A percentile compares a stretch with the other conserved stretches of the same genome.
Conservation (phyloP, 2,797 vertebrate genomes). For the Podarcis siculus region DNA sequence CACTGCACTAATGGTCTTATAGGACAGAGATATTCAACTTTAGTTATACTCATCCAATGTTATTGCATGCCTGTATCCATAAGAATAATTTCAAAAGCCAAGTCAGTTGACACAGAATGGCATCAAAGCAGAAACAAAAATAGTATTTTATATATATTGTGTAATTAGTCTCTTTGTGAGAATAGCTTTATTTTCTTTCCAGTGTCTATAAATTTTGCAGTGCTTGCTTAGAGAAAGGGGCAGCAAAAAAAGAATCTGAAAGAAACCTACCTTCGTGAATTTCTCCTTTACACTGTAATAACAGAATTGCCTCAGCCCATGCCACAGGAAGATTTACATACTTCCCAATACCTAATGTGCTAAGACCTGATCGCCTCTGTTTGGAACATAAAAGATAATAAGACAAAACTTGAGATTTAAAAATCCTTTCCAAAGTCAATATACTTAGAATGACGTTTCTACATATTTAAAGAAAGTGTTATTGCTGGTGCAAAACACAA, state of each 20-base stretch:
- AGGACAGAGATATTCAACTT: neutral
- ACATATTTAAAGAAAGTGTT: slow-evolving; percentile 19
- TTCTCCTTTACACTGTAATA: slow-evolving; percentile 77
- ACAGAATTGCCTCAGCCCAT: slow-evolving; percentile 72
- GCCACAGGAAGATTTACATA: slow-evolving; percentile 66
- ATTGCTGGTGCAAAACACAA: slow-evolving; percentile 43
- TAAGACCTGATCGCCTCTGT: slow-evolving; percentile 70
- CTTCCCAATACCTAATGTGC: slow-evolving; percentile 55
- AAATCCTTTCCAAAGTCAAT: neutral
- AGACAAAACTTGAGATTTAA: neutral
- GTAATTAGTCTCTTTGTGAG: slow-evolving; percentile 25
- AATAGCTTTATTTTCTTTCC: slow-evolving; percentile 43
- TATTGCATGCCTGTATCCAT: neutral
- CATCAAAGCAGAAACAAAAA: slow-evolving; percentile 15
- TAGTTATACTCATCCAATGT: too few relatives aligned
- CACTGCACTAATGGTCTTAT: neutral
- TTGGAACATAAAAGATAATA: slow-evolving; percentile 41
- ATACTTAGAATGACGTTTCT: slow-evolving; percentile 15
- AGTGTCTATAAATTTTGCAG: slow-evolving; percentile 41
- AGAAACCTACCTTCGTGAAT: slow-evolving; percentile 75
- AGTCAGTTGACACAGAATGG: neutral
- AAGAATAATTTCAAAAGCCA: neutral
- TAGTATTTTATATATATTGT: slow-evolving; percentile 27
- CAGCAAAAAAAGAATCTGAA: slow-evolving; percentile 47
- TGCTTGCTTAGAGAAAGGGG: slow-evolving; percentile 27